phyloP scores from a whole-genome alignment of 1,140 invertebrate species.

The Drosophila hydei region DNA sequence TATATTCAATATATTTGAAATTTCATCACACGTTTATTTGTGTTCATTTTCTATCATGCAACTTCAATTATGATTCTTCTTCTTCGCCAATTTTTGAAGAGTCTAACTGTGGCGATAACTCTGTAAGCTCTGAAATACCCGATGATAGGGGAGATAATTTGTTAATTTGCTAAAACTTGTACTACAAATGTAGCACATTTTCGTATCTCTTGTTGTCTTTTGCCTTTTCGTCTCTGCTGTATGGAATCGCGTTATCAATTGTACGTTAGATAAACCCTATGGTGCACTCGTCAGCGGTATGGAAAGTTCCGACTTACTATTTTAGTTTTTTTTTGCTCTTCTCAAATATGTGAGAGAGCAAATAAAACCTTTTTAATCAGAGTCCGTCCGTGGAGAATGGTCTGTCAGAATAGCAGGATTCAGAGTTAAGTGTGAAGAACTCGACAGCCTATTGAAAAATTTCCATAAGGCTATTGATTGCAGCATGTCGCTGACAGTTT shows the following conservation, averaged over 20 bases:
- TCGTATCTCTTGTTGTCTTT: neutral
- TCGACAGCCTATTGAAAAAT: too few species aligned
- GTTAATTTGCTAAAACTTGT: conserved; percentile 25
- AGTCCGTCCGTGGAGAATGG: too few species aligned
- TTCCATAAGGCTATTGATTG: too few species aligned
- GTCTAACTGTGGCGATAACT: neutral
- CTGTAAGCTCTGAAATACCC: neutral
- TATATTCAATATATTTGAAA: neutral
- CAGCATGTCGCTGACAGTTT: too few species aligned
- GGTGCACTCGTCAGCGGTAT: neutral
- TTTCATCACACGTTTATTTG: neutral
- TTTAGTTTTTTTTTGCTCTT: neutral
- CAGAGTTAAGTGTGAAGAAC: too few species aligned
- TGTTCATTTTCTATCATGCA: neutral
- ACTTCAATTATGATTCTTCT: neutral
- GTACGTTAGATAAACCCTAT: conserved; percentile 16
- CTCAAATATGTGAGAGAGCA: neutral
- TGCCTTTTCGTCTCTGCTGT: neutral
- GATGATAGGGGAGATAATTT: conserved; percentile 17
- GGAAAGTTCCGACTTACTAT: neutral
- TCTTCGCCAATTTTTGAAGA: neutral
- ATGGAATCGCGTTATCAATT: conserved; percentile 1
- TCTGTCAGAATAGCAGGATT: too few species aligned
- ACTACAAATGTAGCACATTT: conserved; percentile 17
- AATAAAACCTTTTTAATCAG: too few species aligned